Conservation (phyloP, 2,888 invertebrate species). For the Nowickia ferox region DNA sequence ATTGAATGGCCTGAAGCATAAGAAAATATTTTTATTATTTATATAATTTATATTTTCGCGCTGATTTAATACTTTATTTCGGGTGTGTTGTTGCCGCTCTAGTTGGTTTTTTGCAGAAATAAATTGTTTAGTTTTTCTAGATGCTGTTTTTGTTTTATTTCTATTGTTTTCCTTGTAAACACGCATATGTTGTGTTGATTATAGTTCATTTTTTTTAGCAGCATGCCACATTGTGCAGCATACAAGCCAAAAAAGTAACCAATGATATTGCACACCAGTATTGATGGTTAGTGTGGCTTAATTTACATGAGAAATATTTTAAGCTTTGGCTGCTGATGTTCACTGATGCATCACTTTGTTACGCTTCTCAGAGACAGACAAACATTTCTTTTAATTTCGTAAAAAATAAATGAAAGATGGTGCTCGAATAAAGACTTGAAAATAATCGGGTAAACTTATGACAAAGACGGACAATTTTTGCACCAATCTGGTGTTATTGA, state of each 20-base stretch:
- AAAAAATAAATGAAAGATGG: neutral
- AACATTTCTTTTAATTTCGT: neutral
- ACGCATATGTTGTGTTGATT: constrained; percentile 25
- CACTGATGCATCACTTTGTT: neutral
- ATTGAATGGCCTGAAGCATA: constrained; percentile 27
- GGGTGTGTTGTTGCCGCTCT: neutral
- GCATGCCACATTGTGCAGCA: constrained; percentile 19
- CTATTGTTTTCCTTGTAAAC: constrained; percentile 2
- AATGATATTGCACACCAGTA: neutral
- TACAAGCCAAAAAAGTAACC: constrained; percentile 17
- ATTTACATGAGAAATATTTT: constrained; percentile 38
- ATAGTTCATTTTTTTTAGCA: constrained; percentile 18
- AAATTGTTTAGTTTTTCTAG: constrained; percentile 45
- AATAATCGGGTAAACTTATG: neutral
- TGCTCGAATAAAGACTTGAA: neutral
- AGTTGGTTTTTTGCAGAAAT: constrained; percentile 12
- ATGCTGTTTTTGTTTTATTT: neutral
- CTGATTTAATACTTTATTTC: constrained; percentile 24
- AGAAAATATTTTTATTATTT: constrained; percentile 18
- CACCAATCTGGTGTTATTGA: too few relatives aligned
- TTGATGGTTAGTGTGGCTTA: neutral
- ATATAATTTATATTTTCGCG: constrained; percentile 42
- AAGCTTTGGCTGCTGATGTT: constrained; percentile 4
- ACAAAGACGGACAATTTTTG: too few relatives aligned
- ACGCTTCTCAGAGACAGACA: constrained; percentile 11